Conservation (phyloP, 64 coral and sea anemone species). For the Pachyseris speciosa region DNA sequence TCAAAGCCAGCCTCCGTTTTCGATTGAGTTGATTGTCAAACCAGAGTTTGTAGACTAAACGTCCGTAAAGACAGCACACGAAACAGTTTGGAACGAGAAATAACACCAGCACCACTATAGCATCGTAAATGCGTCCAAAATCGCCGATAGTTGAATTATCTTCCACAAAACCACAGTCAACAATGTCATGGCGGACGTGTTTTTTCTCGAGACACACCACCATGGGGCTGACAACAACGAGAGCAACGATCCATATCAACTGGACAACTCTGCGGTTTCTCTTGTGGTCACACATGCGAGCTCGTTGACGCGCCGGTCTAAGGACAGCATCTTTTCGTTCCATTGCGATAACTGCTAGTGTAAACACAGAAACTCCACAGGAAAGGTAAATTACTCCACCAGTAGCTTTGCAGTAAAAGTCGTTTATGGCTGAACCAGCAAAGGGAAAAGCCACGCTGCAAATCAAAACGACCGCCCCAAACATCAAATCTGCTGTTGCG, state of each 20-base stretch:
- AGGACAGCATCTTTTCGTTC: conserved; percentile 52
- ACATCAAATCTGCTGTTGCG: conserved; percentile 54
- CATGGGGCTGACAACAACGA: conserved; percentile 21
- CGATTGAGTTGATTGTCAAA: not conserved
- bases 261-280: conserved; percentile 1
- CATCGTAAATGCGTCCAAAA: conserved; percentile 57
- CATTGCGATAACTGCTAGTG: conserved; percentile 34
- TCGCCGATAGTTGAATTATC: not conserved
- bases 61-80: conserved; percentile 43
- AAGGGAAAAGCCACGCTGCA: not conserved
- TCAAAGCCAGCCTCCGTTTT: conserved; percentile 20
- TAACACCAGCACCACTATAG: conserved; percentile 26
- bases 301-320: not conserved
- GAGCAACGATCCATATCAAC: conserved; percentile 20
- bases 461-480: conserved; percentile 38
- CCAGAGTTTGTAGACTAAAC: conserved; percentile 56
- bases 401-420: conserved; percentile 50
- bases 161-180: conserved; percentile 46
- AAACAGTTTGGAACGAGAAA: conserved; percentile 58
- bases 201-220: conserved; percentile 26
- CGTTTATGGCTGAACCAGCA: not conserved
- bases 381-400: conserved; percentile 44
- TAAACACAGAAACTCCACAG: conserved; percentile 61
- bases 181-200: not conserved
- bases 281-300: not conserved